Base-by-base conservation (phyloP, 1,140 invertebrate species). In the Zaprionus capensis region DNA sequence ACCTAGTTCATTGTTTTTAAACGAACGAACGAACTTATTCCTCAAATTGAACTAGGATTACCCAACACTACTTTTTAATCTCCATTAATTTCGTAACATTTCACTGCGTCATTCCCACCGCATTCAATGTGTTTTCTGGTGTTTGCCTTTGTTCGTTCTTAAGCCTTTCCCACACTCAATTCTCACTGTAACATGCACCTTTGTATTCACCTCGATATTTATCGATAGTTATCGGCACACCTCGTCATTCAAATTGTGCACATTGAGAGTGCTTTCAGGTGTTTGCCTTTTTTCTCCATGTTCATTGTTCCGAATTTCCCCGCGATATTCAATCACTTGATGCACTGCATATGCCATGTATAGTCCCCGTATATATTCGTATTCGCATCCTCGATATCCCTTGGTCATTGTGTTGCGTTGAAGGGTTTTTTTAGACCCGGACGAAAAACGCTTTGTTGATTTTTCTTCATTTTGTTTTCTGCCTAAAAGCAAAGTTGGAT, bases 401-500 rank as follows among this genome's bases (percentile, higher is more conserved):
- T 67, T n/a, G 78, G 78, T 26, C 62, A 77, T 57, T 71, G 71
- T 67, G 56, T 24, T 31, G 26, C 9, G 9, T 36, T 55, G 34
- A 6, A 44, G 6, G 6, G 34, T 46, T 36, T 49, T 64, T 75
- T 72, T 78, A 1, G 46, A 24, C n/a, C 49, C 7, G 20, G 9
- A 5, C n/a, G 46, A 49, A 55, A 62, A 49, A 26, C 51, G 38
- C 38, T 66, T 58, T 71, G 67, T 69, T 73, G 73, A 62, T 71
- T 65, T 78, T 74, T 44, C 57, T 41, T 44, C 44, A 51, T 70
- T 63, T 69, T 66, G 49, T 59, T 73, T 17, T 63, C 34, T 64
- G 63, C 44, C 75, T 85, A 78, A 84, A 81, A 84, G 82, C 80
- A 87, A 87, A 82, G 73, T 87, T 87, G 80, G 77, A 83, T 78